phyloP scores from a whole-genome alignment of 2,888 invertebrate genomes.

The Spisula subtruncata region DNA sequence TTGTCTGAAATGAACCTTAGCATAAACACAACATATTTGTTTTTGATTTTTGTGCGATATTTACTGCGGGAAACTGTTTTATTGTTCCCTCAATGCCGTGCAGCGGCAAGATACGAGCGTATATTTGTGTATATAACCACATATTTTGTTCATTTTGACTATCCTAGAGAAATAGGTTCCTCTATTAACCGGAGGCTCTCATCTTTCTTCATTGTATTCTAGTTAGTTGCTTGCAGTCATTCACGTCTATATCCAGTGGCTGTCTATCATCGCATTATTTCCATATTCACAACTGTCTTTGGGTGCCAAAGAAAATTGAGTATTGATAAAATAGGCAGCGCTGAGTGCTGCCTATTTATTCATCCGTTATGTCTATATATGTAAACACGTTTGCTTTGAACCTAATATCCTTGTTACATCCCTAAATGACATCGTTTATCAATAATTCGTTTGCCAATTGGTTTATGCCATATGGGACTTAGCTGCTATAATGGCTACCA shows the following conservation, averaged over 20 bases:
- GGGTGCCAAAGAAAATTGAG: slow-evolving; percentile 3
- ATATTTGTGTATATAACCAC: not conserved
- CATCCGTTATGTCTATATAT: no score
- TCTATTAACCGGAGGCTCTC: not conserved
- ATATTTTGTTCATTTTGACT: not conserved
- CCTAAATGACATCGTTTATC: not conserved
- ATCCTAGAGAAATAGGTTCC: not conserved
- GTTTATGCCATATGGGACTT: no score
- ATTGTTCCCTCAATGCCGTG: not conserved
- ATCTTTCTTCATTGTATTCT: not conserved
- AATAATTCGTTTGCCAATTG: no score
- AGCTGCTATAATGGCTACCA: no score
- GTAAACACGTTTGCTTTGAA: not conserved
- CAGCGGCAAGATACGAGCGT: not conserved
- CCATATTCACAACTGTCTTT: not conserved
- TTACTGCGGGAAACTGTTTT: not conserved
- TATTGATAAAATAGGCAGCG: not conserved
- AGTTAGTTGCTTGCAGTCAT: not conserved
- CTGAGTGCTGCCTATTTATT: no score
- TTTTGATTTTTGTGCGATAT: not conserved
- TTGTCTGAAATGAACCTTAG: not conserved
- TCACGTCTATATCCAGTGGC: not conserved
- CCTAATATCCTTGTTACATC: not conserved
- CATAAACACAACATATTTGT: not conserved
- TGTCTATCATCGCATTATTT: not conserved